Conservation (phyloP, 2,797 vertebrate genomes). For the Macrochelys suwanniensis region DNA sequence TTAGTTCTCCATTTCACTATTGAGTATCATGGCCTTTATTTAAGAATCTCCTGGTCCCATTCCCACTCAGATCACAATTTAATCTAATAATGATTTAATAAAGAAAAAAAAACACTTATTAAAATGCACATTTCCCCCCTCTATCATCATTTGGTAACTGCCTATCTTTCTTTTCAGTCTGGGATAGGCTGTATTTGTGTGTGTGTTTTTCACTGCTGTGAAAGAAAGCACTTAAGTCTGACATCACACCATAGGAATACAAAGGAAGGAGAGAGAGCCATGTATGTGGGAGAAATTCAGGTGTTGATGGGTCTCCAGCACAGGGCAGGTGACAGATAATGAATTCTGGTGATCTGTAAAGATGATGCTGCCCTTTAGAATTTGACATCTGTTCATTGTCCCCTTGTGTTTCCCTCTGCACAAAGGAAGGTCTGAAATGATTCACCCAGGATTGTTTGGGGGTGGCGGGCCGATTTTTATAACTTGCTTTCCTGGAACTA, state of each 20-base stretch:
- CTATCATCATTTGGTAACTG: neutral
- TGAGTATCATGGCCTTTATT: neutral
- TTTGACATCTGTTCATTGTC: neutral
- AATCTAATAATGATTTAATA: neutral
- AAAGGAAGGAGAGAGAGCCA: neutral
- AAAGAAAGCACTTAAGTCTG: neutral
- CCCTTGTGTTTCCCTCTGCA: neutral
- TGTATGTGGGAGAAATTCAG: neutral
- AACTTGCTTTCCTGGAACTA: neutral
- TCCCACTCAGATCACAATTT: neutral
- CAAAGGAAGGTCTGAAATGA: neutral
- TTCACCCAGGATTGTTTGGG: neutral
- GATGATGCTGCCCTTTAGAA: neutral
- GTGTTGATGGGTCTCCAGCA: neutral
- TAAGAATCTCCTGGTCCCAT: neutral
- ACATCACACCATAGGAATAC: neutral
- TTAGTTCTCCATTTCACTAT: neutral
- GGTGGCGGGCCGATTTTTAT: neutral
- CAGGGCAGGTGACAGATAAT: accelerated
- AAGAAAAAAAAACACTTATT: neutral
- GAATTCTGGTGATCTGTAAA: neutral
- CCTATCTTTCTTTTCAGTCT: neutral
- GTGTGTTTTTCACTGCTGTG: neutral
- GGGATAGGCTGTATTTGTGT: too few species aligned
- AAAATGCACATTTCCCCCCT: neutral